Conservation (phyloP, 2,888 invertebrate genomes). For the Osedax frankpressi region DNA sequence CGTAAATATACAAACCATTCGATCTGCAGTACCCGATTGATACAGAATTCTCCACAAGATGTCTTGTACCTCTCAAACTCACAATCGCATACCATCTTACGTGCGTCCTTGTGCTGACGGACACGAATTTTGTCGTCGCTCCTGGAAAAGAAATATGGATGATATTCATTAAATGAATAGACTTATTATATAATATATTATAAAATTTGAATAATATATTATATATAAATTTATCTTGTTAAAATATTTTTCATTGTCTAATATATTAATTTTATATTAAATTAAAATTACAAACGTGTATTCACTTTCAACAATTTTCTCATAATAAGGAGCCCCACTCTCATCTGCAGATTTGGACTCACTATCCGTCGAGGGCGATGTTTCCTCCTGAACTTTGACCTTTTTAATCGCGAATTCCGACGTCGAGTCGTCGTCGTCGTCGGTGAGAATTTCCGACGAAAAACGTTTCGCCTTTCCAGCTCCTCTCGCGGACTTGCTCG, state of each 20-base stretch:
- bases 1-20: slow-evolving; percentile 67
- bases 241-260: too few species aligned
- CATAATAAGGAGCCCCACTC: background rate
- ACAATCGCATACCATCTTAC: slow-evolving; percentile 89
- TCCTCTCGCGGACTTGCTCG: background rate
- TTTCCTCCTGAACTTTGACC: background rate
- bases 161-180: too few species aligned
- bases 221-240: too few species aligned
- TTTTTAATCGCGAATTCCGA: background rate
- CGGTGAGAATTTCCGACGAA: background rate
- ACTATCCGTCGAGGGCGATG: background rate
- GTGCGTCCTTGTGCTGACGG: slow-evolving; percentile 64
- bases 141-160: background rate
- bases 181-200: too few species aligned
- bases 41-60: slow-evolving; percentile 87
- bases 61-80: slow-evolving; percentile 69
- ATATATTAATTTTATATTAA: too few species aligned
- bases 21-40: slow-evolving; percentile 91
- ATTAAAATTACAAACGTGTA: background rate
- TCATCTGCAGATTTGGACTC: background rate
- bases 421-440: background rate
- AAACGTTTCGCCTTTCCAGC: background rate
- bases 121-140: background rate
- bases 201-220: too few species aligned
- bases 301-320: background rate